Evolutionary conservation across 1,140 invertebrate species (phyloP).

Genomic region (Drosophila littoralis): DNA sequence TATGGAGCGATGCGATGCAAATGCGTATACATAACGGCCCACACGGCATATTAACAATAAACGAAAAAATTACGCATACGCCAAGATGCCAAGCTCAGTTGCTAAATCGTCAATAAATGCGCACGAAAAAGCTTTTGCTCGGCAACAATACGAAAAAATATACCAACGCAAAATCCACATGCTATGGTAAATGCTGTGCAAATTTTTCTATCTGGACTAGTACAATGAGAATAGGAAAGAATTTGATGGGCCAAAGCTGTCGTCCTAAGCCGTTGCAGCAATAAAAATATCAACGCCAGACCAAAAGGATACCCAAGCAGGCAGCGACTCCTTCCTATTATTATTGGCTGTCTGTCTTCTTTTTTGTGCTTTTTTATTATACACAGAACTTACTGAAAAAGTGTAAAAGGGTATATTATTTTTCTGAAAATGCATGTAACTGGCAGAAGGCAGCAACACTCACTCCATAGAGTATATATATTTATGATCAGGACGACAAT

Average conservation of each 20-base stretch:
- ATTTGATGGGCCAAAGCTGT: conserved; percentile 40
- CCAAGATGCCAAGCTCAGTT: conserved; percentile 2
- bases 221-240: conserved; percentile 18
- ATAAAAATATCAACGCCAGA: conserved; percentile 78
- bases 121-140: not conserved
- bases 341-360: conserved; percentile 47
- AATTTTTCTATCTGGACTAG: conserved; percentile 34
- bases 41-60: conserved; percentile 18
- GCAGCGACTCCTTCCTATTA: conserved; percentile 28
- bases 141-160: not conserved
- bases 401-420: too few species aligned
- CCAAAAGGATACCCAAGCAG: conserved; percentile 11
- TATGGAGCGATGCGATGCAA: conserved; percentile 3
- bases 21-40: not conserved
- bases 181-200: conserved; percentile 49
- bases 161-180: conserved; percentile 23
- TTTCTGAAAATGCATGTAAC: too few species aligned
- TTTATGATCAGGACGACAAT: too few species aligned
- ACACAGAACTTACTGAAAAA: too few species aligned
- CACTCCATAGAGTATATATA: too few species aligned
- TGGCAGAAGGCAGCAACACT: too few species aligned
- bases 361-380: conserved; percentile 15
- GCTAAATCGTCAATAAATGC: conserved; percentile 38
- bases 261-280: conserved; percentile 58
- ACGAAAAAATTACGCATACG: conserved; percentile 57